Percentiles rank a stretch among this genome's conserved stretches.
phyloP scores from a whole-genome alignment of 2,888 invertebrate genomes.

The Orthosia gracilis region DNA sequence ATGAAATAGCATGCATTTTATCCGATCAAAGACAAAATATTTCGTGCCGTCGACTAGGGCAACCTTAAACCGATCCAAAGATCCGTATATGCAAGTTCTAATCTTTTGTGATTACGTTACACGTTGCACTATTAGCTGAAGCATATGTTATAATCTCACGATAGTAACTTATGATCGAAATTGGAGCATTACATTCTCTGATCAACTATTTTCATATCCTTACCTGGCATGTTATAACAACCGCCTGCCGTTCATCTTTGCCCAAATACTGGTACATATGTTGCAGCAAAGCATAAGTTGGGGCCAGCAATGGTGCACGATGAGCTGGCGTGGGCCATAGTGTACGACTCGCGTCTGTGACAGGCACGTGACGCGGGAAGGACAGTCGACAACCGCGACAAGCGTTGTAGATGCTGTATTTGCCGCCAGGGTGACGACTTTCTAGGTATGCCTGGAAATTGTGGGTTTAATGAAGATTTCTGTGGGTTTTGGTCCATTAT shows the following conservation, averaged over 20 bases:
- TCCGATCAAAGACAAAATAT: too few relatives aligned
- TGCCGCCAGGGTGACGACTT: constrained; percentile 93
- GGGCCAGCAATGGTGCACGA: constrained; percentile 95
- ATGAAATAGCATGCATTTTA: too few relatives aligned
- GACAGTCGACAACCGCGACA: constrained; percentile 89
- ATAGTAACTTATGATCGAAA: too few relatives aligned
- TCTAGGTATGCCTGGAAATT: constrained; percentile 92
- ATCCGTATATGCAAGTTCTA: too few relatives aligned
- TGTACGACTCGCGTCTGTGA: constrained; percentile 90
- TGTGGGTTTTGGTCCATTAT: too few relatives aligned
- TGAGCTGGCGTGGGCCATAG: constrained; percentile 93
- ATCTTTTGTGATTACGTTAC: too few relatives aligned
- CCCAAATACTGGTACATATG: constrained; percentile 97
- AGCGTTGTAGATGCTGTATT: constrained; percentile 96
- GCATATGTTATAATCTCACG: too few relatives aligned
- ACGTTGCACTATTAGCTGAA: too few relatives aligned
- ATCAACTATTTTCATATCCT: constrained; percentile 66
- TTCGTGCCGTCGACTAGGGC: too few relatives aligned
- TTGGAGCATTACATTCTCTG: too few relatives aligned
- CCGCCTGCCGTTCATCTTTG: constrained; percentile 95
- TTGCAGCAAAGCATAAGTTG: constrained; percentile 95
- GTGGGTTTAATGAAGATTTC: neutral
- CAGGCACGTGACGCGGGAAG: constrained; percentile 91
- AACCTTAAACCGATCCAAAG: too few relatives aligned
- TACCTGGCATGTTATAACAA: constrained; percentile 96